Percentiles rank a stretch among this genome's conserved stretches.
Conservation (phyloP, 2,888 invertebrate genomes). For the Liposcelis brunnea region DNA sequence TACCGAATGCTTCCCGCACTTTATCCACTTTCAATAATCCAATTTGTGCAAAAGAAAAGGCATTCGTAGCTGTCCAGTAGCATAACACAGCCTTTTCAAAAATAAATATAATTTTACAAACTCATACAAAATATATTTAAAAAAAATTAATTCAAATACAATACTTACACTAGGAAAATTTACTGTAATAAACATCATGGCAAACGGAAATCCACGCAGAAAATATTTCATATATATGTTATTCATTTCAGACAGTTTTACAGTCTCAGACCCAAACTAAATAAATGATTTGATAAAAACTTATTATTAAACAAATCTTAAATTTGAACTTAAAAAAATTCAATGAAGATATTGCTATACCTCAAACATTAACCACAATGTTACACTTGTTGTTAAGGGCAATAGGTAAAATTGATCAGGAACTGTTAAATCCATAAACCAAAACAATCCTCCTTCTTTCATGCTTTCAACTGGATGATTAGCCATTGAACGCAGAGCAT, state of each 20-base stretch:
- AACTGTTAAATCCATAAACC: conserved; percentile 85
- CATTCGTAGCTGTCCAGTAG: conserved; percentile 82
- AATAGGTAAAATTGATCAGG: conserved; percentile 78
- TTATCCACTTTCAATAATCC: conserved; percentile 53
- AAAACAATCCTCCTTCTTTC: conserved; percentile 69
- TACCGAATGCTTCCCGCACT: no score
- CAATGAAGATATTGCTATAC: no score
- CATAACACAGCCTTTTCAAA: conserved; percentile 51
- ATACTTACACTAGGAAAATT: conserved; percentile 61
- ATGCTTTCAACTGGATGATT: conserved; percentile 82
- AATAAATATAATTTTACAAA: conserved; percentile 3
- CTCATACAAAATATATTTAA: conserved; percentile 6
- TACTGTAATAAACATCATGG: conserved; percentile 68
- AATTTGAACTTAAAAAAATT: no score
- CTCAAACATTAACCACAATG: conserved; percentile 68
- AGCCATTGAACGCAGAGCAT: conserved; percentile 75
- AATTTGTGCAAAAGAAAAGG: conserved; percentile 68
- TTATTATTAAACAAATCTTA: no score
- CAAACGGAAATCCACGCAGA: conserved; percentile 54
- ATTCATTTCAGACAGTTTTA: conserved; percentile 44
- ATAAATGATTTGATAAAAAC: conserved; percentile 16
- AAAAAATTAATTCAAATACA: conserved; percentile 7
- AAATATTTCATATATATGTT: conserved; percentile 55
- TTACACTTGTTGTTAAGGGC: conserved; percentile 68
- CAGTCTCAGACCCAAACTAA: conserved; percentile 58